These are phyloP conservation scores for Batillaria attramentaria DNA, from an alignment of 1,140 invertebrate genomes.

Conservation along the genomic window DNA sequence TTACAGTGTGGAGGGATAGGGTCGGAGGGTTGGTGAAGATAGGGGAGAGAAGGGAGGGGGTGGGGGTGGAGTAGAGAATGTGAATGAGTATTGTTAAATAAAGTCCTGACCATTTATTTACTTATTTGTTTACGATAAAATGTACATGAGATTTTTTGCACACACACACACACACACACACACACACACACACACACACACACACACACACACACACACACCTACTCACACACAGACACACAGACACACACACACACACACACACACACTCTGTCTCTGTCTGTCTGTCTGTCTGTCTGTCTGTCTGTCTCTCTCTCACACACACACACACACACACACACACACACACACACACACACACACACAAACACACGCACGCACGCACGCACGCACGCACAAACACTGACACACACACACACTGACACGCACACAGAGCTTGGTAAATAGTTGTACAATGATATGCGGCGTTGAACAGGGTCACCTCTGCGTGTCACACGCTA, in stretches of 20 bases:
- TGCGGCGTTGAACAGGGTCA: too few relatives aligned
- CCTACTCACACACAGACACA: background rate
- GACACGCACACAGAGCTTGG: too few relatives aligned
- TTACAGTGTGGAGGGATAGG: too few relatives aligned
- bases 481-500: too few relatives aligned
- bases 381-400: background rate
- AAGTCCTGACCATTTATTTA: too few relatives aligned
- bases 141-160: too few relatives aligned
- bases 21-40: too few relatives aligned
- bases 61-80: too few relatives aligned
- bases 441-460: too few relatives aligned
- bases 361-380: background rate
- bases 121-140: too few relatives aligned
- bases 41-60: too few relatives aligned
- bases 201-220: constrained; percentile 2
- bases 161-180: background rate
- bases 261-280: background rate
- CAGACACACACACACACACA: background rate
- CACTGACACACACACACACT: background rate
- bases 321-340: constrained; percentile 2
- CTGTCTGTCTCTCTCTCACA: background rate
- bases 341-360: constrained; percentile 2
- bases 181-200: constrained; percentile 10
- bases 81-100: too few relatives aligned
- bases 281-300: background rate